Percentiles rank a stretch among this genome's conserved stretches.
phyloP scores from a whole-genome alignment of 2,888 invertebrate species.

The Lamellibrachia columna region DNA sequence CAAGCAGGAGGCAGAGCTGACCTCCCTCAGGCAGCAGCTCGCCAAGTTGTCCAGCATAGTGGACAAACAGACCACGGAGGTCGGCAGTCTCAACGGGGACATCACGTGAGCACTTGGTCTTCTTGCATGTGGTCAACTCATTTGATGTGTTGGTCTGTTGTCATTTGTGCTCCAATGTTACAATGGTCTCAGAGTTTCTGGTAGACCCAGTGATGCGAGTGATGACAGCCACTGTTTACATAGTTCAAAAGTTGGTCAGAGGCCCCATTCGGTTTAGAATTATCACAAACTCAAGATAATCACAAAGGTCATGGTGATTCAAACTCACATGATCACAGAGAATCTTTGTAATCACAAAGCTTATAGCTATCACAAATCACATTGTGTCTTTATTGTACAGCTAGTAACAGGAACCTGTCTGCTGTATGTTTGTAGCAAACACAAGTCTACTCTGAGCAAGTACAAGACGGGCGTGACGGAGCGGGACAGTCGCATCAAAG shows the following conservation, averaged over 20 bases:
- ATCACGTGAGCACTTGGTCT: conserved; percentile 48
- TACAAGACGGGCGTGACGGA: conserved; percentile 52
- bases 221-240: no score
- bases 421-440: conserved; percentile 49
- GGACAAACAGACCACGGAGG: conserved; percentile 61
- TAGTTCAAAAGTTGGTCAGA: no score
- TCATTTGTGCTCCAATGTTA: no score
- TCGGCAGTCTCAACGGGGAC: conserved; percentile 48
- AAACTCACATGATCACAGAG: no score
- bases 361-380: no score
- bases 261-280: no score
- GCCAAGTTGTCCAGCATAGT: conserved; percentile 63
- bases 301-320: not conserved
- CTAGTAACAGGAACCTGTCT: not conserved
- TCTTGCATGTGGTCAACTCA: not conserved
- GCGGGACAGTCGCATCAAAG: conserved; percentile 42
- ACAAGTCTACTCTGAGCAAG: conserved; percentile 52
- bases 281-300: not conserved
- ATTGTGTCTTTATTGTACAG: not conserved
- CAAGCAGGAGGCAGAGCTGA: conserved; percentile 56
- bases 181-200: no score
- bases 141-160: no score
- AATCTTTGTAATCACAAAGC: no score
- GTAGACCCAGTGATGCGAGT: no score
- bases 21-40: conserved; percentile 60